These are phyloP conservation scores for Mesoligia furuncula DNA, from an alignment of 2,888 invertebrate genomes.

Conservation along the genomic window DNA sequence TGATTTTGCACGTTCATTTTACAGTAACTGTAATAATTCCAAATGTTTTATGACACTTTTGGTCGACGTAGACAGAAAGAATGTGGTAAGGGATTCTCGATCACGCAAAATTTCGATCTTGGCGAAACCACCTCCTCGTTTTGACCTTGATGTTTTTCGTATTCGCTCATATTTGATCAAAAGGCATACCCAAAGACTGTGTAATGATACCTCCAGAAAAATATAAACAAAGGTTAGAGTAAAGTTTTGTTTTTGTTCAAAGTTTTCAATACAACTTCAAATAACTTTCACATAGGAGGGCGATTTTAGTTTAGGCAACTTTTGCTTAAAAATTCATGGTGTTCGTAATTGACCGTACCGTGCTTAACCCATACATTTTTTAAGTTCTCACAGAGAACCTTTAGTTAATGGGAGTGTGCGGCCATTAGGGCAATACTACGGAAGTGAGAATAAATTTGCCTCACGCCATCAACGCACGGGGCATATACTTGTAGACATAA, in stretches of 20 bases:
- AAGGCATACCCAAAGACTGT: slow-evolving; percentile 30
- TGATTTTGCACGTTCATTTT: slow-evolving; percentile 88
- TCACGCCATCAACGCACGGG: slow-evolving; percentile 58
- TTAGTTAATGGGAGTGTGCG: slow-evolving; percentile 56
- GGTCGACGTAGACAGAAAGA: slow-evolving; percentile 75
- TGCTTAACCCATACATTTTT: slow-evolving; percentile 45
- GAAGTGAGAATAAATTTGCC: slow-evolving; percentile 63
- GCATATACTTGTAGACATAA: slow-evolving; percentile 38
- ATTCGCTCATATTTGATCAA: slow-evolving; percentile 63
- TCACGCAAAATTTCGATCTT: slow-evolving; percentile 83
- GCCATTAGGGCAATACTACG: slow-evolving; percentile 62
- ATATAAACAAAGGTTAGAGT: slow-evolving; percentile 10
- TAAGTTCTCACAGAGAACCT: slow-evolving; percentile 42
- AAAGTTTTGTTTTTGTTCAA: slow-evolving; percentile 17
- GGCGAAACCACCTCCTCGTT: slow-evolving; percentile 64
- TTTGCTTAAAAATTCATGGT: slow-evolving; percentile 43
- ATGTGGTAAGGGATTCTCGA: slow-evolving; percentile 71
- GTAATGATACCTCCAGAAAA: slow-evolving; percentile 18
- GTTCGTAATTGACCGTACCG: slow-evolving; percentile 30
- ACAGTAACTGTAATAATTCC: slow-evolving; percentile 75
- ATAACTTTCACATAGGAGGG: neutral
- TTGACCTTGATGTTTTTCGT: slow-evolving; percentile 74
- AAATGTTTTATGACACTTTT: slow-evolving; percentile 82
- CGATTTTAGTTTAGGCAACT: neutral
- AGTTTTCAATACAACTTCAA: slow-evolving; percentile 23